Evolutionary conservation across 2,113 vertebrate species (phyloP), one percentile per base, ranked within the genome.

Genomic region (Prunella fulvescens): DNA sequence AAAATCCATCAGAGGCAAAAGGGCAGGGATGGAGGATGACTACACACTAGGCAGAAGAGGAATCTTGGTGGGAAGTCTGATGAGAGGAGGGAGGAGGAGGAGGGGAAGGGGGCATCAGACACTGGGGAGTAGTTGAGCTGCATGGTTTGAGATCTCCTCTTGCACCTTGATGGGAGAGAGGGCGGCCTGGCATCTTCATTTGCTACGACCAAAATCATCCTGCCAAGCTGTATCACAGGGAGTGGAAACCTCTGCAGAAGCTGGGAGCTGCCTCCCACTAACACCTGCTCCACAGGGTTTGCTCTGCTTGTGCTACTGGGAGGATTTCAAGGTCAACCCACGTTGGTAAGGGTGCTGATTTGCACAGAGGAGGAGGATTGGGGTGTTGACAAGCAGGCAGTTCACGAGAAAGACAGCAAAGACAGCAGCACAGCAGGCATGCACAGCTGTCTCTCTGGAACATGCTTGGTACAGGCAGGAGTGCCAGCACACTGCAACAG

Each of bases 21-120:
- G 57, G 92, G 83, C 18, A 64, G 72, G 86, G 70, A 93, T 76
- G 93, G 81, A 89, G 79, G 90, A 90, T 95, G 96, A 95, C 91
- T 93, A 76, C 1, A 11, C 23, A 3, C 64, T 90, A 92, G 33
- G 56, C 1, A 7, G 67, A 33, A 44, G 60, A 88, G 72, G 80
- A 92, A 95, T 70, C 57, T 62, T 17, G 3, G 56, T 29, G 58
- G 57, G 25, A 91, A 61, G 58, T 31, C n/a, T 70, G 60, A 60
- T 14, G 13, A 64, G 53, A 67, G 65, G 69, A 73, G 20, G 58
- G 31, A 47, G 28, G 57, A 84, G 69, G 26, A 39, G 40, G 72
- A 77, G 48, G 14, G 40, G 17, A 70, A 48, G 2, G 28, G 11
- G 25, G 62, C 79, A 85, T 85, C 78, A 90, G 85, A 93, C 40